These are phyloP conservation scores for Drosophila oshimai DNA, from an alignment of 1,140 invertebrate genomes.

Conservation along the genomic window DNA sequence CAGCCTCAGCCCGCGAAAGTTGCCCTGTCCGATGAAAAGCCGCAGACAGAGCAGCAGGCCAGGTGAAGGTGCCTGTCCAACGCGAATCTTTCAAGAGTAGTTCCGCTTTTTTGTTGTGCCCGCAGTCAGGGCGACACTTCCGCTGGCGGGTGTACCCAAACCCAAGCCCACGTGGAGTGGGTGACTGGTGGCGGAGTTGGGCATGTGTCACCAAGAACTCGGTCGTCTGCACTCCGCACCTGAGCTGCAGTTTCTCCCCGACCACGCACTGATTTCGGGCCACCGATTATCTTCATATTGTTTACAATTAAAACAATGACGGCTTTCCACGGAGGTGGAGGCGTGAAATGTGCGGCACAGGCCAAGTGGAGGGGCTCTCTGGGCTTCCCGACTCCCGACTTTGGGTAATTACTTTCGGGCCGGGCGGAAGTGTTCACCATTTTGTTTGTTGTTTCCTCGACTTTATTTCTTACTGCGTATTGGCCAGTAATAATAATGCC, in stretches of 20 bases:
- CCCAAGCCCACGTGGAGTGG: too few species aligned
- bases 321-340: neutral
- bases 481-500: constrained; percentile 56
- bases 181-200: neutral
- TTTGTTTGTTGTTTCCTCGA: constrained; percentile 42
- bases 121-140: constrained; percentile 52
- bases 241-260: constrained; percentile 15
- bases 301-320: constrained; percentile 66
- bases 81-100: constrained; percentile 82
- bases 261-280: constrained; percentile 33
- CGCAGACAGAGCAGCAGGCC: constrained; percentile 17
- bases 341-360: constrained; percentile 66
- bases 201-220: constrained; percentile 56
- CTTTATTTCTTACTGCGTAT: constrained; percentile 57
- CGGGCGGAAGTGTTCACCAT: constrained; percentile 55
- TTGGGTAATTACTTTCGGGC: constrained; percentile 45
- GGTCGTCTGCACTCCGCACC: constrained; percentile 15
- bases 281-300: constrained; percentile 69
- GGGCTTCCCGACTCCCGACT: neutral
- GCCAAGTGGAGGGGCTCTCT: constrained; percentile 31
- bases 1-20: constrained; percentile 39
- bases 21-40: constrained; percentile 50
- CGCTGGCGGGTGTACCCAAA: constrained; percentile 45
- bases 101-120: constrained; percentile 78
- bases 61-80: constrained; percentile 47